Base-by-base conservation (phyloP, 2,113 vertebrate species). In the Callipepla californica region DNA sequence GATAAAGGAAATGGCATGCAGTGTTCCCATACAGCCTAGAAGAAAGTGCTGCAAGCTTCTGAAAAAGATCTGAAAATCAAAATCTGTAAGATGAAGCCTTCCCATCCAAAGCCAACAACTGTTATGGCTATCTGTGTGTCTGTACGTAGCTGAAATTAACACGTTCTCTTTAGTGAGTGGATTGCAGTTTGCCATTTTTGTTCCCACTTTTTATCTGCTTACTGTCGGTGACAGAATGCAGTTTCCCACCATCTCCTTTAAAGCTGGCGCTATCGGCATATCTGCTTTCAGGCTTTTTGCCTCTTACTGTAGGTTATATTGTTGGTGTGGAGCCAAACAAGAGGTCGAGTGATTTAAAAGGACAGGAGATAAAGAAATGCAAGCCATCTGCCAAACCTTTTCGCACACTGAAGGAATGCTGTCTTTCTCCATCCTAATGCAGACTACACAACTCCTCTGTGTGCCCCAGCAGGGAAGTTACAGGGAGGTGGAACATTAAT, bases 371-470 rank as follows among this genome's bases (percentile, higher is more conserved):
- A 80, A 86, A 85, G 90, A 76, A 94, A 90, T 34, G 83, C 92
- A 93, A 94, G 94, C 94, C 93, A 87, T 95, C 93, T 94, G 89
- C 90, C 92, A 80, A 89, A 97, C 94, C 32, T 66, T 94, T 80
- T 89, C 96, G 95, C 97, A 96, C 91, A 62, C 2, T 91, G 95
- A 94, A 94, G 78, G 85, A 96, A 95, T 79, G 75, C 36, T 1
- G 14, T 92, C 89, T 80, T 81, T 92, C 78, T 95, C 83, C 36
- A 36, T 12, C 74, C 89, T 91, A 87, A 78, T 22, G 80, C 3
- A 8, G 82, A 80, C 75, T 79, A 58, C 74, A 15, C 38, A 78
- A 85, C 79, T 94, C 87, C 85, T 85, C 65, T 77, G 85, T 48
- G 72, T 85, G 92, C 26, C 94, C 80, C 44, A 67, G 55, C 73